phyloP scores from a whole-genome alignment of 2,888 invertebrate genomes.

The Drosophila colorata region DNA sequence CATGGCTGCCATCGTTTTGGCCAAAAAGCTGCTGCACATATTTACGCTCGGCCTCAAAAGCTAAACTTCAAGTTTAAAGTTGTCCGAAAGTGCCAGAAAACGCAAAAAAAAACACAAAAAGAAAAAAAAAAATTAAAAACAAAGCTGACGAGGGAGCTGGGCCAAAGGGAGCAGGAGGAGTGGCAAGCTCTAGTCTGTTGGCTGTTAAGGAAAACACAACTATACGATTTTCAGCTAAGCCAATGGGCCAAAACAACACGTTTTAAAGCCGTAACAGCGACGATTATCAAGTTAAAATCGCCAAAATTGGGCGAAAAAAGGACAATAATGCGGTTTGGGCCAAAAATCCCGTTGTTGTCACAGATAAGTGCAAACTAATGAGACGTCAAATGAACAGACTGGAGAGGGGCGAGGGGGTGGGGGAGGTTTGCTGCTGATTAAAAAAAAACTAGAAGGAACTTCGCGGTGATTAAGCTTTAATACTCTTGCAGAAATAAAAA shows the following conservation, averaged over 20 bases:
- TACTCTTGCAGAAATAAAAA: too few species aligned
- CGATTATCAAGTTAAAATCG: constrained; percentile 13
- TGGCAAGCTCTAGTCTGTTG: not conserved
- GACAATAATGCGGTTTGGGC: not conserved
- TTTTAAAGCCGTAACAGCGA: constrained; percentile 5
- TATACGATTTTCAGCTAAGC: constrained; percentile 60
- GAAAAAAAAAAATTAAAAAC: constrained; percentile 1
- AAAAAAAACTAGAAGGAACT: too few species aligned
- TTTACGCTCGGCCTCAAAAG: constrained; percentile 14
- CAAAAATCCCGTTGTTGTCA: not conserved
- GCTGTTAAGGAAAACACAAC: constrained; percentile 47
- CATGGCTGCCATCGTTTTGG: constrained; percentile 48
- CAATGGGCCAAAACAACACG: constrained; percentile 13
- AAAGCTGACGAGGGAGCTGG: not conserved
- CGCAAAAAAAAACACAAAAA: not conserved
- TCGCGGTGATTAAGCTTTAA: too few species aligned
- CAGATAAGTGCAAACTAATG: constrained; percentile 1
- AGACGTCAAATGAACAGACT: too few species aligned
- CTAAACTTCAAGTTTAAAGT: constrained; percentile 30
- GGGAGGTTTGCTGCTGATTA: too few species aligned
- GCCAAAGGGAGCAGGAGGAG: not conserved
- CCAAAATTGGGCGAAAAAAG: constrained; percentile 4
- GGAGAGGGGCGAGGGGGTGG: too few species aligned
- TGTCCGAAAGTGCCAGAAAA: not conserved
- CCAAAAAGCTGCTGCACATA: constrained; percentile 37